Evolutionary conservation across 2,113 vertebrate species (phyloP).

Genomic region (Pongo pygmaeus): DNA sequence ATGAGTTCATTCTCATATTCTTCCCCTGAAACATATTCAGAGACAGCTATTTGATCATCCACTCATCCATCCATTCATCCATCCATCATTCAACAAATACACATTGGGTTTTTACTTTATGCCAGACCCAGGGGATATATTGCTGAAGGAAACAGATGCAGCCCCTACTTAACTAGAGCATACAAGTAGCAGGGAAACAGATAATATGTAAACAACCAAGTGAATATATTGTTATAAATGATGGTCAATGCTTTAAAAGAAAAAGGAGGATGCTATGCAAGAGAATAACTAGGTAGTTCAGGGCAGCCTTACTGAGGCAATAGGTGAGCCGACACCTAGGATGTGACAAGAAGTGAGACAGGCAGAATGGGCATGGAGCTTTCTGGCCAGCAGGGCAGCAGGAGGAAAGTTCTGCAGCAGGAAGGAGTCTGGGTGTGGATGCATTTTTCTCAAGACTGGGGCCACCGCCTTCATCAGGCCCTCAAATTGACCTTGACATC

Average conservation of each 20-base stretch:
- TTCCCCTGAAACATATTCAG: fast-evolving
- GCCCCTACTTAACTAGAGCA: neutral
- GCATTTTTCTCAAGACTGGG: no score
- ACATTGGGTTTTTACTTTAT: fast-evolving
- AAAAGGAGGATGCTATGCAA: neutral
- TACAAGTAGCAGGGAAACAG: neutral
- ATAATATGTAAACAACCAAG: neutral
- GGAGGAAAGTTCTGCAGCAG: neutral
- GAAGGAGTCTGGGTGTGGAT: neutral
- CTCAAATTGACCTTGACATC: neutral
- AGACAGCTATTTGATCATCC: neutral
- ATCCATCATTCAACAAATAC: fast-evolving
- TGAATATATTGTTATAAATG: no score
- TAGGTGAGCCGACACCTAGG: neutral
- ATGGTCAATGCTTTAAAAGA: fast-evolving
- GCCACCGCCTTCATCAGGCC: neutral
- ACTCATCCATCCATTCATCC: neutral
- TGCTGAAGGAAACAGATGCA: neutral
- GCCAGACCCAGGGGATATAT: fast-evolving
- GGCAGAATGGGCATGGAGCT: fast-evolving
- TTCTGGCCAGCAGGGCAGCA: no score
- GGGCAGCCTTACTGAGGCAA: neutral
- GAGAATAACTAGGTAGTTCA: no score
- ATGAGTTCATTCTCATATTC: neutral
- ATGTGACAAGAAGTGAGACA: neutral